A percentile compares a stretch with the other conserved stretches of the same genome.
Conservation (phyloP, 2,797 vertebrate species). For the Platalea minor region DNA sequence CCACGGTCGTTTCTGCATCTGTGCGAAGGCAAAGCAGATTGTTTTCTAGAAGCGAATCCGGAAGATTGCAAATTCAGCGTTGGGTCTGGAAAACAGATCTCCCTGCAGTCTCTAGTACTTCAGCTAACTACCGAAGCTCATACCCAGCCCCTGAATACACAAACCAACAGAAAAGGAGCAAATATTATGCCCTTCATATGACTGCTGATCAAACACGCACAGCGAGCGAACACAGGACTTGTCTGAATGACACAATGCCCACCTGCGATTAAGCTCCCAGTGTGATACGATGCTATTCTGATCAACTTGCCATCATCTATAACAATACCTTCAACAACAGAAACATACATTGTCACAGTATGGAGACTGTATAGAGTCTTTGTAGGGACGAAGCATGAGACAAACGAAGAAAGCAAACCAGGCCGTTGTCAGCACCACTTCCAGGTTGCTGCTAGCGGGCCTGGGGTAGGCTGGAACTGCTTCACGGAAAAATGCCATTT, state of each 20-base stretch:
- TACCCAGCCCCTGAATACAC: not conserved
- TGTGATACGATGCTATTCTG: not conserved
- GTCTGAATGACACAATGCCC: not conserved
- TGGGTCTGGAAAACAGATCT: not conserved
- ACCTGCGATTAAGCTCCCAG: not conserved
- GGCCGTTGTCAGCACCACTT: not conserved
- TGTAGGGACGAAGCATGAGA: not conserved
- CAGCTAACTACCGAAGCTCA: not conserved
- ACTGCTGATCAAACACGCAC: not conserved
- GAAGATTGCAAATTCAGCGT: not conserved
- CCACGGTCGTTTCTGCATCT: accelerated
- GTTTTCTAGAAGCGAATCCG: not conserved
- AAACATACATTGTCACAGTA: not conserved
- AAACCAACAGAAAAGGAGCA: not conserved
- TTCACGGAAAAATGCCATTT: not conserved
- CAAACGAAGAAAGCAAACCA: not conserved
- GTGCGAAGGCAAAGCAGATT: not conserved
- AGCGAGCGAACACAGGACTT: not conserved
- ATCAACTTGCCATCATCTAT: not conserved
- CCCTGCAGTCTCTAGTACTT: not conserved
- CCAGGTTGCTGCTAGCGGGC: not conserved
- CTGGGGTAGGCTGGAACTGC: not conserved
- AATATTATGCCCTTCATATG: not conserved
- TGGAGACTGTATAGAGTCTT: not conserved
- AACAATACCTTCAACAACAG: not conserved